Evolutionary conservation across 1,140 invertebrate species (phyloP).

Genomic region (Olivierus martensii): DNA sequence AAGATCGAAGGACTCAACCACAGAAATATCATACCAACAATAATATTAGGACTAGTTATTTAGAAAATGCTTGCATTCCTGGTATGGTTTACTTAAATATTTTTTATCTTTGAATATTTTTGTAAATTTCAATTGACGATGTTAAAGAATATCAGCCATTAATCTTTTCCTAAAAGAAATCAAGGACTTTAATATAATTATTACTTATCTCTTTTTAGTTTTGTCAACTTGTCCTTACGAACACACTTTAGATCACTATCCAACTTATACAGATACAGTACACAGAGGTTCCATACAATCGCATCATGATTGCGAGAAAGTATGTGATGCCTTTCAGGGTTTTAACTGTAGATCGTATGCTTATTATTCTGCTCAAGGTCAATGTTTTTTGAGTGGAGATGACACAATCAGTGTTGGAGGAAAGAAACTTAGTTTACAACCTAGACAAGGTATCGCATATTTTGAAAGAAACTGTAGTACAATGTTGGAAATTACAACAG

Average conservation of each 20-base stretch:
- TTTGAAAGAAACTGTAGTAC: slow-evolving; percentile 30
- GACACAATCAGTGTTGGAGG: slow-evolving; percentile 21
- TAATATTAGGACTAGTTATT: slow-evolving; percentile 31
- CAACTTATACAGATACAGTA: slow-evolving; percentile 31
- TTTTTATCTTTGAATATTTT: neutral
- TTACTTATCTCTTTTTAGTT: neutral
- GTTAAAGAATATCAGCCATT: no score
- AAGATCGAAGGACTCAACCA: slow-evolving; percentile 30
- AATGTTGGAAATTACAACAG: neutral
- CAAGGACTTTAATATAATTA: no score
- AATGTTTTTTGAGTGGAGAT: slow-evolving; percentile 34
- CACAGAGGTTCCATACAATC: slow-evolving; percentile 26
- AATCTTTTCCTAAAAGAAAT: no score
- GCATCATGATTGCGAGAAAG: slow-evolving; percentile 29
- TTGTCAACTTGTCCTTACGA: slow-evolving; percentile 8
- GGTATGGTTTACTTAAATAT: no score
- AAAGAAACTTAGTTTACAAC: slow-evolving; percentile 21
- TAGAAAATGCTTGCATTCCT: slow-evolving; percentile 36
- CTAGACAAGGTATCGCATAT: slow-evolving; percentile 32
- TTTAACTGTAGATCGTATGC: slow-evolving; percentile 35
- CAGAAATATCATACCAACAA: slow-evolving; percentile 29
- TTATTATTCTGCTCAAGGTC: slow-evolving; percentile 31
- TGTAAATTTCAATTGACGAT: neutral
- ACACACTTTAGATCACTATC: slow-evolving; percentile 29
- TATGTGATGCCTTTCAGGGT: slow-evolving; percentile 28